Evolutionary conservation across 2,113 vertebrate species (phyloP).

Genomic region (Oreocharis arfaki): DNA sequence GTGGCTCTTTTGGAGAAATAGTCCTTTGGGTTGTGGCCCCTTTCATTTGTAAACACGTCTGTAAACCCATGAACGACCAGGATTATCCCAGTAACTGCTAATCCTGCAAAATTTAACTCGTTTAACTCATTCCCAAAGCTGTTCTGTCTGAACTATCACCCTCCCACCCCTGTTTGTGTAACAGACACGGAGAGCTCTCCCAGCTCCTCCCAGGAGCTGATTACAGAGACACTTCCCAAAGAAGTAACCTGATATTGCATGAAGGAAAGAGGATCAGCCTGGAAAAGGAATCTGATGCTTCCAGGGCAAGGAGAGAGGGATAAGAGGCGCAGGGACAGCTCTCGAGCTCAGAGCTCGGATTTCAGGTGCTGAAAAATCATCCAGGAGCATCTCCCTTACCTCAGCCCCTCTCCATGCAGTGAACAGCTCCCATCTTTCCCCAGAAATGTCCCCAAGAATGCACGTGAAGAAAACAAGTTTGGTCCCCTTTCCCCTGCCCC

Average conservation of each 20-base stretch:
- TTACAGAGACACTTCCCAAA: not conserved
- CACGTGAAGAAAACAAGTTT: not conserved
- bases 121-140: not conserved
- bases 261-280: not conserved
- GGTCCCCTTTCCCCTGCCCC: conserved; percentile 36
- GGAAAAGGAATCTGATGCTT: not conserved
- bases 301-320: not conserved
- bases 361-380: not conserved
- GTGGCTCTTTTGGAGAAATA: not conserved
- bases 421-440: not conserved
- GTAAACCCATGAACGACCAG: not conserved
- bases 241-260: not conserved
- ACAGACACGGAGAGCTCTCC: not conserved
- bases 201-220: not conserved
- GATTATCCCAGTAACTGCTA: not conserved
- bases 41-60: not conserved
- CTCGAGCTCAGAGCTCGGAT: not conserved
- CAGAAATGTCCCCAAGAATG: not conserved
- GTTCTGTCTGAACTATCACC: not conserved
- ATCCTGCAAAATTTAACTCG: not conserved
- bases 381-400: not conserved
- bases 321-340: not conserved
- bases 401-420: not conserved
- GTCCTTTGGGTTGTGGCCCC: not conserved
- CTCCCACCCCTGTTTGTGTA: not conserved